Evolutionary conservation across 2,797 vertebrate species (phyloP).

Genomic region (Ibycter americanus): DNA sequence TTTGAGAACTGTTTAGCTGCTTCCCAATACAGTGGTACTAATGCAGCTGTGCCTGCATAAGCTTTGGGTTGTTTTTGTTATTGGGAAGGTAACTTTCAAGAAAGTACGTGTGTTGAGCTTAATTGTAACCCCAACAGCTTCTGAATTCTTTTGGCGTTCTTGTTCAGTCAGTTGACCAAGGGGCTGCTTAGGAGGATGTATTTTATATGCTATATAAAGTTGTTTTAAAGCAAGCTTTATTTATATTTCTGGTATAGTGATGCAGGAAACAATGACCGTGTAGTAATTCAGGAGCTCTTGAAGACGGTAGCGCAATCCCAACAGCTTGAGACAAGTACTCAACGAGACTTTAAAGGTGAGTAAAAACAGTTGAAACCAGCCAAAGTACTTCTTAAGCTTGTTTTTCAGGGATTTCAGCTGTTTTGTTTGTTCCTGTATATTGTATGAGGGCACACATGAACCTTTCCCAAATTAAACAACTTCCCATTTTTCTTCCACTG

Average conservation of each 20-base stretch:
- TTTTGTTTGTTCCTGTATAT: background rate
- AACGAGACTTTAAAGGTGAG: conserved; percentile 95
- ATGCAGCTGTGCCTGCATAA: background rate
- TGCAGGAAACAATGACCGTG: conserved; percentile 92
- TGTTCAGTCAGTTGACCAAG: background rate
- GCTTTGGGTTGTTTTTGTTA: background rate
- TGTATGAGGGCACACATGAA: background rate
- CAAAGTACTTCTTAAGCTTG: background rate
- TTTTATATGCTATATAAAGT: background rate
- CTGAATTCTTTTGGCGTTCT: background rate
- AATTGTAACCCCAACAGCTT: background rate
- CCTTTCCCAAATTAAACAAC: background rate
- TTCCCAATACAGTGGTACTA: background rate
- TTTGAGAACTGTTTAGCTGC: background rate
- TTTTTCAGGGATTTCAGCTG: background rate
- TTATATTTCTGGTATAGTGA: conserved; percentile 81
- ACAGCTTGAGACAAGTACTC: conserved; percentile 93
- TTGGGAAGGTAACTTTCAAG: background rate
- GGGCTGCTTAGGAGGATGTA: background rate
- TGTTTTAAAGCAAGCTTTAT: background rate
- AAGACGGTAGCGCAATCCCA: conserved; percentile 97
- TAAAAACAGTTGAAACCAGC: background rate
- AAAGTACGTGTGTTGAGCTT: background rate
- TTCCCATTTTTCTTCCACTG: background rate
- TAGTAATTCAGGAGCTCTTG: conserved; percentile 95